Percentiles rank a stretch among this genome's conserved stretches.
Conservation (phyloP, 2,113 vertebrate species). For the Platichthys flesus region DNA sequence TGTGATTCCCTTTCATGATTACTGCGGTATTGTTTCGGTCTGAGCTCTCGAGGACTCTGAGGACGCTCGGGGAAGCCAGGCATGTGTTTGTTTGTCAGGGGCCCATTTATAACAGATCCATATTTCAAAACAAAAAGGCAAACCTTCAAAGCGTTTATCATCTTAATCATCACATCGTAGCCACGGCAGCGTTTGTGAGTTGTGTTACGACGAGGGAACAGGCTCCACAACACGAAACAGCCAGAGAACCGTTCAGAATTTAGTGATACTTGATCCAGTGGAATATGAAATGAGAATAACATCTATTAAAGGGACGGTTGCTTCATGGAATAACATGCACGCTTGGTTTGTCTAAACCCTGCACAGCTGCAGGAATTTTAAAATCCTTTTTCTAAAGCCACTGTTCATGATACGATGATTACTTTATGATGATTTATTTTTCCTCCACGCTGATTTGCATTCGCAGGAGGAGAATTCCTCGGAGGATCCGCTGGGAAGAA, state of each 20-base stretch:
- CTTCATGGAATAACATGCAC: constrained; percentile 30
- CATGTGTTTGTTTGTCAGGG: constrained; percentile 77
- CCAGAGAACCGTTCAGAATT: constrained; percentile 23
- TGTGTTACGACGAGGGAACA: constrained; percentile 36
- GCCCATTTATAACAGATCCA: constrained; percentile 70
- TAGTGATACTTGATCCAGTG: constrained; percentile 24
- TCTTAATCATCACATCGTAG: constrained; percentile 51
- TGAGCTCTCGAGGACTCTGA: constrained; percentile 63
- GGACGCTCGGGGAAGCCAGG: constrained; percentile 62
- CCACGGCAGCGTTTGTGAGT: constrained; percentile 46
- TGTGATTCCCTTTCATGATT: constrained; percentile 68
- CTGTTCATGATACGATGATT: constrained; percentile 41
- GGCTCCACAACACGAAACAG: constrained; percentile 39
- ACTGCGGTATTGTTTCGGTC: constrained; percentile 65
- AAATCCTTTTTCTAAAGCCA: constrained; percentile 32
- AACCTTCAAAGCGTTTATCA: constrained; percentile 67
- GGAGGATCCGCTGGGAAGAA: constrained; percentile 52
- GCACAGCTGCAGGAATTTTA: constrained; percentile 21
- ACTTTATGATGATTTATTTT: constrained; percentile 53
- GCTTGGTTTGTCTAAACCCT: constrained; percentile 28
- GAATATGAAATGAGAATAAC: constrained; percentile 28
- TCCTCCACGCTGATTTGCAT: constrained; percentile 51
- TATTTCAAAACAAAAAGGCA: constrained; percentile 70
- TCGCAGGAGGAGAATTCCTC: constrained; percentile 41
- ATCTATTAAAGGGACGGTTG: constrained; percentile 44